These are phyloP conservation scores for Nycteola revayana DNA, from an alignment of 2,888 invertebrate genomes.

Conservation along the genomic window DNA sequence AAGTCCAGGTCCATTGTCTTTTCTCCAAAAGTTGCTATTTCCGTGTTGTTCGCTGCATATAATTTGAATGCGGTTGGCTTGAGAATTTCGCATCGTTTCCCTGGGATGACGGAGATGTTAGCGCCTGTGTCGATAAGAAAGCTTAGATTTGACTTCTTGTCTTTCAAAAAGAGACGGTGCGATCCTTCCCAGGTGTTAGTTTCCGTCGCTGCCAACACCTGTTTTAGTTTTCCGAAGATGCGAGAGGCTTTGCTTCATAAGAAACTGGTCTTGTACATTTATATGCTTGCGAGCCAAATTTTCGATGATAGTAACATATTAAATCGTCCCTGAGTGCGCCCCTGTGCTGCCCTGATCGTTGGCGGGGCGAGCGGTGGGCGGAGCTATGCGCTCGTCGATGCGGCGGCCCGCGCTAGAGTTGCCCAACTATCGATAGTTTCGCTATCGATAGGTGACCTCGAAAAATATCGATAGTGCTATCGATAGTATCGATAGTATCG, in stretches of 20 bases:
- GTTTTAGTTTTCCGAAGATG: not conserved
- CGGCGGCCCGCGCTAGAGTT: too few species aligned
- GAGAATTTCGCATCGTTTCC: not conserved
- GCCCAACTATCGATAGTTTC: too few species aligned
- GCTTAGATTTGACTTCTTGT: not conserved
- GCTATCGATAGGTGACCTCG: too few species aligned
- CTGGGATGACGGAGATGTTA: conserved; percentile 1
- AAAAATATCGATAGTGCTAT: too few species aligned
- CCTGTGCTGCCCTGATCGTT: too few species aligned
- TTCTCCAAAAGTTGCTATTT: not conserved
- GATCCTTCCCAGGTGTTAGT: not conserved
- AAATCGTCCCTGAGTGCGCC: too few species aligned
- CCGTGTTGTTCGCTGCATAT: not conserved
- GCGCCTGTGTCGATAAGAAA: not conserved
- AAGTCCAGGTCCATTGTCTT: not conserved
- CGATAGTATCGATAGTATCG: too few species aligned
- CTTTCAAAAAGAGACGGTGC: not conserved
- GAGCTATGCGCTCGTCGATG: too few species aligned
- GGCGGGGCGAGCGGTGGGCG: too few species aligned
- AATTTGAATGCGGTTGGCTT: not conserved
- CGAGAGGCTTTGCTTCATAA: too few species aligned
- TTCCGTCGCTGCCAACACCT: not conserved
- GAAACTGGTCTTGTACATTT: not conserved
- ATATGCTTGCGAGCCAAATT: not conserved
- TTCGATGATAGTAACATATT: too few species aligned